phyloP scores from a whole-genome alignment of 2,797 vertebrate genomes.

The Distichodus sexfasciatus region DNA sequence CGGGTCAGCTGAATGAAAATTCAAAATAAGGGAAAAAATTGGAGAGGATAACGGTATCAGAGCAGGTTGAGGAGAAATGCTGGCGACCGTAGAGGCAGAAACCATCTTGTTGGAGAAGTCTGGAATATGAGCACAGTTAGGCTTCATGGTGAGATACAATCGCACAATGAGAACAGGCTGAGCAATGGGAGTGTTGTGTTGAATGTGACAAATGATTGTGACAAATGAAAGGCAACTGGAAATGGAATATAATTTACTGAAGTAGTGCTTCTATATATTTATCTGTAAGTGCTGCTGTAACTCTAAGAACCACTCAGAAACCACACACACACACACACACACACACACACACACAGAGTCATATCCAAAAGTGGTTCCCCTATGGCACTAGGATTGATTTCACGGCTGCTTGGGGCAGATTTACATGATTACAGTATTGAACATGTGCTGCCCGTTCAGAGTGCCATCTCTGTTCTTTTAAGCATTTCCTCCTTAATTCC shows the following conservation, averaged over 20 bases:
- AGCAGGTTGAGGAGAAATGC: too few relatives aligned
- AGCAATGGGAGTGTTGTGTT: background rate
- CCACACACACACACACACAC: background rate
- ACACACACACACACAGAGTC: background rate
- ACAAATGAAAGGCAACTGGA: background rate
- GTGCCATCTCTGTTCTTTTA: slow-evolving; percentile 6
- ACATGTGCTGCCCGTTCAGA: slow-evolving; percentile 19
- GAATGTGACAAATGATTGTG: too few relatives aligned
- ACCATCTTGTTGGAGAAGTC: too few relatives aligned
- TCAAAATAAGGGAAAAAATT: background rate
- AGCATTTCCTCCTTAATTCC: slow-evolving; percentile 32
- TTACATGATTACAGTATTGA: slow-evolving; percentile 46
- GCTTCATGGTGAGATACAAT: too few relatives aligned
- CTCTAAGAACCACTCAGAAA: background rate
- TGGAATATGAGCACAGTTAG: background rate
- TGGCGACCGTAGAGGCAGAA: too few relatives aligned
- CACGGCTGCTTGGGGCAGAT: slow-evolving; percentile 29
- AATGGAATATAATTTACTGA: background rate
- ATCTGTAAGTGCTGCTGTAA: background rate
- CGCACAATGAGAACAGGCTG: background rate
- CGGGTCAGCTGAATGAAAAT: background rate
- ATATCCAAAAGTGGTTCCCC: background rate
- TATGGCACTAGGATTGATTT: slow-evolving; percentile 27
- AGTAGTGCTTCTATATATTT: background rate
- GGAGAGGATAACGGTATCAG: background rate